Evolutionary conservation across 1,140 invertebrate species (phyloP).

Genomic region (Propsilocerus akamusi): DNA sequence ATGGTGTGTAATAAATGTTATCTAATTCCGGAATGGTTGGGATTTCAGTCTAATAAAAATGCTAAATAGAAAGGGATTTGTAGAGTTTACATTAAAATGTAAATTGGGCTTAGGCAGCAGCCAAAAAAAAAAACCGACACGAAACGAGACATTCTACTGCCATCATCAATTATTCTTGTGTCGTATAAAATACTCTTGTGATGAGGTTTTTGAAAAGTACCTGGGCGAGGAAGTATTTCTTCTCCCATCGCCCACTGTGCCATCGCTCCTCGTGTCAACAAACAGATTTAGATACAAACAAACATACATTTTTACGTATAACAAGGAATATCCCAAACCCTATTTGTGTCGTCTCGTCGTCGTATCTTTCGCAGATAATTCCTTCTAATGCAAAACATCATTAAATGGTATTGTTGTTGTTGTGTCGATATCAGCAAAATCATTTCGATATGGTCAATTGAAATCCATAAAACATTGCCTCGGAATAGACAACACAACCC

Average conservation of each 20-base stretch:
- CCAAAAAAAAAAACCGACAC: too few species aligned
- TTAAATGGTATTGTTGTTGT: neutral
- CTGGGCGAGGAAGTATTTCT: neutral
- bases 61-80: constrained; percentile 4
- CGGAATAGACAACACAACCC: too few species aligned
- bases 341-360: too few species aligned
- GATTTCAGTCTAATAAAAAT: constrained; percentile 3
- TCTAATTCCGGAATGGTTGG: neutral
- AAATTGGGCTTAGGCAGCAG: neutral
- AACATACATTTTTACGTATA: neutral
- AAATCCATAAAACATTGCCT: neutral
- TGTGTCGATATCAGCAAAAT: constrained; percentile 2
- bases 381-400: too few species aligned
- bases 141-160: constrained; percentile 1
- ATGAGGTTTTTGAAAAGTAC: neutral
- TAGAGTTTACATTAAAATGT: neutral
- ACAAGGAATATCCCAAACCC: too few species aligned
- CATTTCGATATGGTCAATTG: constrained; percentile 3
- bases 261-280: too few species aligned
- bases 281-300: too few species aligned
- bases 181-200: neutral
- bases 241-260: too few species aligned
- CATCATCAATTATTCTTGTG: constrained; percentile 1
- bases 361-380: too few species aligned
- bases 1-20: neutral